phyloP scores from a whole-genome alignment of 1,140 invertebrate species.

The Heliothis subflexa region DNA sequence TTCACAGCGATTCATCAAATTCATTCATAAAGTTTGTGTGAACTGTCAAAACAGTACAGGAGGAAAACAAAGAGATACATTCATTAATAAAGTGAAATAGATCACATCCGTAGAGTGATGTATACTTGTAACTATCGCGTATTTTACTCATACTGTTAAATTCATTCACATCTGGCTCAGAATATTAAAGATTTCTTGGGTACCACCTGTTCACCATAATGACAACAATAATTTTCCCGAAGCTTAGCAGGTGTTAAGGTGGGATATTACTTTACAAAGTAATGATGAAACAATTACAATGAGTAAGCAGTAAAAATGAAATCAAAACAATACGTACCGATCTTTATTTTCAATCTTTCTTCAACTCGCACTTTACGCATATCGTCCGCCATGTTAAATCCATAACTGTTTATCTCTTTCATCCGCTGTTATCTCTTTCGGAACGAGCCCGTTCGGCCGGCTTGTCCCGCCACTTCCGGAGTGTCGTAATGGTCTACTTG shows the following conservation, averaged over 20 bases:
- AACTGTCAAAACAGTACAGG: constrained; percentile 79
- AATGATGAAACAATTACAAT: constrained; percentile 7
- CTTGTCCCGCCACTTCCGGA: constrained; percentile 86
- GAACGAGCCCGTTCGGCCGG: constrained; percentile 83
- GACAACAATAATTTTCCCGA: constrained; percentile 66
- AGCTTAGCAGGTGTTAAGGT: background rate
- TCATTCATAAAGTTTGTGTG: constrained; percentile 81
- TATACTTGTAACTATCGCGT: constrained; percentile 15
- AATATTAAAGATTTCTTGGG: constrained; percentile 62
- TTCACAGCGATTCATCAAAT: constrained; percentile 70
- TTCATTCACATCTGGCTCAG: constrained; percentile 63
- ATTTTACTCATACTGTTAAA: constrained; percentile 44
- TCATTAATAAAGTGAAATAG: constrained; percentile 23
- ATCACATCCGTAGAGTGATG: constrained; percentile 13
- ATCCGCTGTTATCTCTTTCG: constrained; percentile 86
- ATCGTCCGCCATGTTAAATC: constrained; percentile 94
- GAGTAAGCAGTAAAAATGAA: constrained; percentile 33
- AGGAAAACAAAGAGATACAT: constrained; percentile 77
- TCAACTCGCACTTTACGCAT: constrained; percentile 94
- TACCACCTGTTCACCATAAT: constrained; percentile 81
- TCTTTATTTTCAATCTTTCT: constrained; percentile 95
- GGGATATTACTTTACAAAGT: constrained; percentile 7
- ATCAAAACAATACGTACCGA: constrained; percentile 88
- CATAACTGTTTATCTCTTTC: constrained; percentile 88
- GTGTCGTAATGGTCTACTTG: constrained; percentile 85